These are phyloP conservation scores for Papilio demoleus DNA, from an alignment of 2,888 invertebrate genomes.

Conservation along the genomic window DNA sequence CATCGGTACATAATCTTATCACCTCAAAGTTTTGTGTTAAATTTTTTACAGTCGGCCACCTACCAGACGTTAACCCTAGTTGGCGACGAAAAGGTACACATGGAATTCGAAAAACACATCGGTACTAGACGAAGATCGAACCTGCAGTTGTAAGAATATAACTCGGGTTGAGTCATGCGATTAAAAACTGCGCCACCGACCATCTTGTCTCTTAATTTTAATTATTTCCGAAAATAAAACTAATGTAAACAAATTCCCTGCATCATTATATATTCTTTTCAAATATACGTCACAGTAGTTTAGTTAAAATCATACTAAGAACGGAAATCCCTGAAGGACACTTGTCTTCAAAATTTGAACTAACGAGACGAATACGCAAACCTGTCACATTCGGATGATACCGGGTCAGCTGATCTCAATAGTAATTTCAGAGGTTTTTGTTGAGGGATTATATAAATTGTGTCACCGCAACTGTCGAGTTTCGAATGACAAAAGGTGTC, in stretches of 20 bases:
- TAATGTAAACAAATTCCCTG: conserved; percentile 19
- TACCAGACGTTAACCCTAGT: too few species aligned
- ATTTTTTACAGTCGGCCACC: too few species aligned
- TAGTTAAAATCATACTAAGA: conserved; percentile 39
- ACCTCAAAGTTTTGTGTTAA: too few species aligned
- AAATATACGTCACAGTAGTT: conserved; percentile 31
- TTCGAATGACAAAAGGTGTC: conserved; percentile 43
- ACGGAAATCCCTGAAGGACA: conserved; percentile 51
- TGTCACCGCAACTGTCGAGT: conserved; percentile 43
- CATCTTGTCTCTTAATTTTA: too few species aligned
- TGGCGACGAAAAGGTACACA: too few species aligned
- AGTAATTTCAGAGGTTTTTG: conserved; percentile 44
- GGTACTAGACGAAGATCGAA: too few species aligned
- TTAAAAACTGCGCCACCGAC: too few species aligned
- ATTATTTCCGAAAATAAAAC: too few species aligned
- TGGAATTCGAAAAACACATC: too few species aligned
- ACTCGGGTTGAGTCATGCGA: too few species aligned
- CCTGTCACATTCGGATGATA: conserved; percentile 60
- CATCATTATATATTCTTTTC: conserved; percentile 39
- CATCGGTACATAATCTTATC: too few species aligned
- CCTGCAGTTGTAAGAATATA: too few species aligned
- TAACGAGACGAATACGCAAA: conserved; percentile 63
- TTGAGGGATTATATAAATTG: conserved; percentile 48
- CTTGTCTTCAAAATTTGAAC: conserved; percentile 55
- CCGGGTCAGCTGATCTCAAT: conserved; percentile 54